These are phyloP conservation scores for Ptychobarbus kaznakovi DNA, from an alignment of 2,797 vertebrate genomes.

Conservation along the genomic window DNA sequence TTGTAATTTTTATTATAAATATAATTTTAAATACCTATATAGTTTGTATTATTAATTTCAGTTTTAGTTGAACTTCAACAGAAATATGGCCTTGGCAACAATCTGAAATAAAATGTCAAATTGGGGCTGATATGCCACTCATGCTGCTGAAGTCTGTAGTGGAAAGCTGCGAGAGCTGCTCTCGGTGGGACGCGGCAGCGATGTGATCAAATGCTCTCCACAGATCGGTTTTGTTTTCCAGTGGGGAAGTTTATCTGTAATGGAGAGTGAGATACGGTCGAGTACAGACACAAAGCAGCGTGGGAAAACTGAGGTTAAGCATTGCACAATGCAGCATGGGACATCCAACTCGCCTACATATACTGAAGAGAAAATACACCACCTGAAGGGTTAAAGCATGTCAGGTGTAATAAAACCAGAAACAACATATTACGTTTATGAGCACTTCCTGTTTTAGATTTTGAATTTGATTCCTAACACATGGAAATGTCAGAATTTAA, in stretches of 20 bases:
- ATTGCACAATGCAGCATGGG: background rate
- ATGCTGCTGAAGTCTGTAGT: background rate
- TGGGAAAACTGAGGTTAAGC: slow-evolving; percentile 31
- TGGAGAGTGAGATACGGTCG: slow-evolving; percentile 25
- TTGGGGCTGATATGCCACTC: no score
- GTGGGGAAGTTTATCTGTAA: slow-evolving; percentile 22
- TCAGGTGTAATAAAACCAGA: background rate
- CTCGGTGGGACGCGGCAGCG: background rate
- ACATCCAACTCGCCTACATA: background rate
- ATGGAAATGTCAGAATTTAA: background rate
- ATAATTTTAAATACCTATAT: background rate
- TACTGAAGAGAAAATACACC: background rate
- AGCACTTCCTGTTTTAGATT: background rate
- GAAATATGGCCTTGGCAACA: background rate
- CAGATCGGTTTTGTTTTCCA: slow-evolving; percentile 33
- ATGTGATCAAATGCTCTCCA: slow-evolving; percentile 23
- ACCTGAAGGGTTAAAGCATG: background rate
- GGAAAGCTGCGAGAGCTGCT: background rate
- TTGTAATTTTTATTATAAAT: background rate
- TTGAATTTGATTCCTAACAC: background rate
- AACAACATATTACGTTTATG: background rate
- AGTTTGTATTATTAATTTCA: background rate
- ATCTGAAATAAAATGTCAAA: background rate
- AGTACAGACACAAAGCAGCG: slow-evolving; percentile 26
- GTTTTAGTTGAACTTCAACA: background rate